Percentiles rank a stretch among this genome's conserved stretches.
These are phyloP conservation scores for Cheilosia soror DNA, from an alignment of 2,888 invertebrate genomes.

Conservation along the genomic window DNA sequence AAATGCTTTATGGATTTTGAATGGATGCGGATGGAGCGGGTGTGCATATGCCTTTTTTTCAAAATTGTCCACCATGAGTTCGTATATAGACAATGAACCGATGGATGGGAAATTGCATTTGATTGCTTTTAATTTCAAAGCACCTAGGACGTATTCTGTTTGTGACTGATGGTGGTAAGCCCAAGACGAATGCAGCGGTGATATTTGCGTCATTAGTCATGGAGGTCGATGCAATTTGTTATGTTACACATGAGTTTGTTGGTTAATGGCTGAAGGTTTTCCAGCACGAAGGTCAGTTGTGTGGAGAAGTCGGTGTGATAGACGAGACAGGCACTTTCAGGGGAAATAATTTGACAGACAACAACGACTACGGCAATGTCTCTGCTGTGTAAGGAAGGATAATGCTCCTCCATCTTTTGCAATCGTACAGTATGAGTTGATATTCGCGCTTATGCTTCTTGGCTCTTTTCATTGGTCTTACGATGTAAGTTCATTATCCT, in stretches of 20 bases:
- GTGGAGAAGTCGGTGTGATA: background rate
- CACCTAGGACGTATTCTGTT: conserved; percentile 36
- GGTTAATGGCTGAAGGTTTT: background rate
- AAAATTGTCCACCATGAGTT: conserved; percentile 55
- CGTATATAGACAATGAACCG: conserved; percentile 49
- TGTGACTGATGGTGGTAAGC: conserved; percentile 38
- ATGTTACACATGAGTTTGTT: conserved; percentile 12
- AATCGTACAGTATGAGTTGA: too few relatives aligned
- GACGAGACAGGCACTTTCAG: too few relatives aligned
- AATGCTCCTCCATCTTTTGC: too few relatives aligned
- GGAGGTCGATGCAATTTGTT: conserved; percentile 65
- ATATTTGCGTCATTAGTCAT: conserved; percentile 34
- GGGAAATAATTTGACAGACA: background rate
- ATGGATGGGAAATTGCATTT: conserved; percentile 64
- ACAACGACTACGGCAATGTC: too few relatives aligned
- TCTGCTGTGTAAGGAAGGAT: too few relatives aligned
- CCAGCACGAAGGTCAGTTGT: background rate
- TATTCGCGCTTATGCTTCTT: too few relatives aligned
- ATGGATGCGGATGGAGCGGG: conserved; percentile 8
- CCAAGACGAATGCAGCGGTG: background rate
- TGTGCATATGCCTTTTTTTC: conserved; percentile 44
- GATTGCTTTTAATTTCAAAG: conserved; percentile 65
- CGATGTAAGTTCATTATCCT: too few relatives aligned
- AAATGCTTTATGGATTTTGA: conserved; percentile 54
- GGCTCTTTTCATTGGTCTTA: too few relatives aligned